phyloP scores from a whole-genome alignment of 1,140 invertebrate genomes.

The Megalopta genalis region DNA sequence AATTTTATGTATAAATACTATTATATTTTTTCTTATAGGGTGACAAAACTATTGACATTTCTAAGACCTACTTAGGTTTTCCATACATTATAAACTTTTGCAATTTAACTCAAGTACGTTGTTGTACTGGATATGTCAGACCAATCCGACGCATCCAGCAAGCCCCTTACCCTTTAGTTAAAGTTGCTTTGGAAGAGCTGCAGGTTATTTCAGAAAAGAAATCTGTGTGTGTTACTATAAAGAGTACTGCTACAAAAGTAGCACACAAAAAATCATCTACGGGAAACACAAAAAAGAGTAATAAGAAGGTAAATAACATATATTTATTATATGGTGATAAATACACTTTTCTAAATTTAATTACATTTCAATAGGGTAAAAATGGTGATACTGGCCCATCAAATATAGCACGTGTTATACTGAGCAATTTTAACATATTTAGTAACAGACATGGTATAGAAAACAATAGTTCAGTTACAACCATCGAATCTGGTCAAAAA shows the following conservation, averaged over 20 bases:
- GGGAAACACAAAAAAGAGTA: conserved; percentile 72
- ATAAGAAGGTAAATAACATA: conserved; percentile 59
- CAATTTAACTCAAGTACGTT: conserved; percentile 88
- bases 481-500: conserved; percentile 66
- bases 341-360: conserved; percentile 5
- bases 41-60: conserved; percentile 87
- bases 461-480: conserved; percentile 63
- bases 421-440: conserved; percentile 90
- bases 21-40: conserved; percentile 80
- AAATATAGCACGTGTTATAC: conserved; percentile 87
- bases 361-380: conserved; percentile 68
- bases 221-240: conserved; percentile 59
- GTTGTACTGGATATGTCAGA: conserved; percentile 85
- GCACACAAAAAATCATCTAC: conserved; percentile 72
- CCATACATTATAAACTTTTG: conserved; percentile 90
- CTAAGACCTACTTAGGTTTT: conserved; percentile 85
- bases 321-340: conserved; percentile 13
- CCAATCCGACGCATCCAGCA: conserved; percentile 88
- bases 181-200: conserved; percentile 83
- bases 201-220: conserved; percentile 70
- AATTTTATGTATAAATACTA: not conserved
- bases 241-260: conserved; percentile 72
- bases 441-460: conserved; percentile 79
- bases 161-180: conserved; percentile 89
- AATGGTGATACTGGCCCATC: conserved; percentile 78